Percentiles rank a stretch among this genome's conserved stretches.
phyloP scores from a whole-genome alignment of 2,888 invertebrate species.

The Cybosia mesomella region DNA sequence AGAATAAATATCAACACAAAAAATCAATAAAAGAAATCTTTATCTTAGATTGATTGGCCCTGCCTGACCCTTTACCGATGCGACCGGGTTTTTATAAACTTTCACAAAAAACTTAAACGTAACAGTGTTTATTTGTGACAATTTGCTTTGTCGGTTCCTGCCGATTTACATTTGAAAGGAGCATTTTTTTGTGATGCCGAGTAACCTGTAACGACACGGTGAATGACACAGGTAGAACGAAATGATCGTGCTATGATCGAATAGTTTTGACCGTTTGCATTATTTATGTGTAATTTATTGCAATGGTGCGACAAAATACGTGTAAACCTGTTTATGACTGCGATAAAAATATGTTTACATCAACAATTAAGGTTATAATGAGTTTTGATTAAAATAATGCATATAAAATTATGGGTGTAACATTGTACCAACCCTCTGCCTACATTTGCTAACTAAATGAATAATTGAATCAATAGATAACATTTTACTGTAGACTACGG shows the following conservation, averaged over 20 bases:
- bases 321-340: conserved; percentile 1
- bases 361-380: neutral
- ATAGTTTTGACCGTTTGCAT: conserved; percentile 65
- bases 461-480: no score
- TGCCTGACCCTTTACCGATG: conserved; percentile 82
- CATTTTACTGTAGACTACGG: no score
- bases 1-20: conserved; percentile 67
- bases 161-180: conserved; percentile 85
- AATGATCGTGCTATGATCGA: conserved; percentile 54
- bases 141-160: conserved; percentile 86
- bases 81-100: conserved; percentile 78
- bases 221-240: conserved; percentile 81
- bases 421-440: no score
- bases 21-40: conserved; percentile 80
- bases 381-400: neutral
- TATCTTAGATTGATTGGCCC: conserved; percentile 85
- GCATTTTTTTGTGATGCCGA: conserved; percentile 73
- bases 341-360: conserved; percentile 1
- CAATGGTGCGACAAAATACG: neutral
- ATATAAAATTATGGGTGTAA: neutral
- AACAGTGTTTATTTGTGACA: conserved; percentile 87
- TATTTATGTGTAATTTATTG: conserved; percentile 15
- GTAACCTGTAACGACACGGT: conserved; percentile 84
- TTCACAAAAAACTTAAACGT: conserved; percentile 81
- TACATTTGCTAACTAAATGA: no score